Evolutionary conservation across 1,140 invertebrate species (phyloP).

Genomic region (Coptotermes formosanus): DNA sequence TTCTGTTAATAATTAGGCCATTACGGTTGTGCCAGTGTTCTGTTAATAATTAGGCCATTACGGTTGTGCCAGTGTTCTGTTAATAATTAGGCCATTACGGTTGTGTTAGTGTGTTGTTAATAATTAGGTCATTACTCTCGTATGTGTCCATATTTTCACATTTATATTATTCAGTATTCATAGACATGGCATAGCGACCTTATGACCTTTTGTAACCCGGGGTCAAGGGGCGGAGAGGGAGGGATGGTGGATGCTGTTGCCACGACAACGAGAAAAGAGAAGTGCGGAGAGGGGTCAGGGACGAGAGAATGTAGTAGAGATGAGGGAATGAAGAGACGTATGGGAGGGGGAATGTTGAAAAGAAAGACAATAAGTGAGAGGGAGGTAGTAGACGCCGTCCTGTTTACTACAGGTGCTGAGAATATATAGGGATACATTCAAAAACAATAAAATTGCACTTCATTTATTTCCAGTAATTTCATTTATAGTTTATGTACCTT

Average conservation of each 20-base stretch:
- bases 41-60: no score
- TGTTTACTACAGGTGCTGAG: background rate
- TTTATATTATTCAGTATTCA: background rate
- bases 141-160: background rate
- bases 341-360: background rate
- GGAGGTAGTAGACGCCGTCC: background rate
- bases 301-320: background rate
- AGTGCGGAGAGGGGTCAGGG: background rate
- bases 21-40: no score
- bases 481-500: background rate
- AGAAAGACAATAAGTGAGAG: background rate
- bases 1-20: no score
- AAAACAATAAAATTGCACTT: background rate
- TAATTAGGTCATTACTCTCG: background rate
- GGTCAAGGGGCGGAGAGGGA: background rate
- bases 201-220: slow-evolving; percentile 18
- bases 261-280: slow-evolving; percentile 1
- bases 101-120: no score
- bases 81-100: no score
- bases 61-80: no score
- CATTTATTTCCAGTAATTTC: background rate
- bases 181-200: background rate
- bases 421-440: background rate
- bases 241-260: slow-evolving; percentile 8
- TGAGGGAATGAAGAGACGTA: background rate